Base-by-base conservation (phyloP, 92 coral and sea anemone genomes). In the Parazoanthus atlanticus region DNA sequence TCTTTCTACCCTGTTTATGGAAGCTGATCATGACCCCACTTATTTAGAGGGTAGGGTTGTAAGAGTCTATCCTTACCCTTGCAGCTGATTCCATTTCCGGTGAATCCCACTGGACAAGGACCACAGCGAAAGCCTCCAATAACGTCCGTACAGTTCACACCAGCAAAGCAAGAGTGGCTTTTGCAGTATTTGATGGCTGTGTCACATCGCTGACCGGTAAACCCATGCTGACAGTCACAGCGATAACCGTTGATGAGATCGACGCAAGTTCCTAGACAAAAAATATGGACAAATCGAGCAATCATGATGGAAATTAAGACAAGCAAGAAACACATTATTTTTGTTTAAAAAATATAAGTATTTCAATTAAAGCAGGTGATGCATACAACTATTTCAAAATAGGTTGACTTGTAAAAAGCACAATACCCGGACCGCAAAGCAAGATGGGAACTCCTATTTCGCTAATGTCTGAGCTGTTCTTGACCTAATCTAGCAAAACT, bases 21-120 rank as follows among this genome's bases (percentile, higher is more conserved):
- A 36, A 36, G 38, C 38, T 1, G n/a, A n/a, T n/a, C n/a, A n/a
- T 0, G 38, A n/a, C 38, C 38, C 38, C 38, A 0, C 1, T 36
- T 36, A 36, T 5, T 2, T 36, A 36, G 38, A 36, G 38, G 38
- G 38, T 1, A 36, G 38, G 38, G 38, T 36, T 36, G 38, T 0
- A 1, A 2, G 38, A 36, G 38, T 36, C 1, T 0, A 36, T 36
- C 12, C 49, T 43, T 85, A 93, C 96, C 93, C 84, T 80, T 61
- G 43, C 98, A 96, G 12, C 76, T 81, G 54, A 85, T 88, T 34
- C 98, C 98, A 71, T 96, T 90, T 3, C 98, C 98, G n/a, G 91
- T 82, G 75, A 89, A 85, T 29, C 96, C 98, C 23, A 34, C 33
- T 11, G 98, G 96, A 67, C 98, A 96, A 28, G 93, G 88, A 28